Conservation (phyloP, 2,113 vertebrate genomes). For the Pomatostomus ruficeps region DNA sequence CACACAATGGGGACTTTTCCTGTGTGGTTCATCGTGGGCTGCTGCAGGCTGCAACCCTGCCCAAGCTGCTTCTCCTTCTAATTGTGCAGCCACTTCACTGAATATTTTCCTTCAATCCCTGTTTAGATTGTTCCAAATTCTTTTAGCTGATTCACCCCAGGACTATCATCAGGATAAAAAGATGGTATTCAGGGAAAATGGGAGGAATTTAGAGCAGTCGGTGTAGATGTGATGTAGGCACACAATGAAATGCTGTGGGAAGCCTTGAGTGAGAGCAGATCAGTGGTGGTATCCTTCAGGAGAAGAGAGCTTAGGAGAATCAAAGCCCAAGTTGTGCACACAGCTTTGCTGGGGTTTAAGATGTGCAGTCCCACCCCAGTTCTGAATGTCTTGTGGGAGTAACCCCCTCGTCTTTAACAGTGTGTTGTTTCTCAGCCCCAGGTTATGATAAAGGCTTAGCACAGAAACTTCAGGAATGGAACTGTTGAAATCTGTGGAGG, state of each 20-base stretch:
- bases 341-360: neutral
- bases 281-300: neutral
- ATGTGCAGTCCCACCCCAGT: neutral
- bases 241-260: neutral
- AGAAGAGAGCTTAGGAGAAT: neutral
- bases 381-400: neutral
- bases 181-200: neutral
- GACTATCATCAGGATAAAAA: neutral
- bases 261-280: neutral
- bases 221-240: neutral
- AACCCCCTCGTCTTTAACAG: neutral
- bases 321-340: neutral
- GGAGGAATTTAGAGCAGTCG: neutral
- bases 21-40: rapidly evolving
- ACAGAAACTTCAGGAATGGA: neutral
- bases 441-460: neutral
- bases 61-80: neutral
- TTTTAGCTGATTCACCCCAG: neutral
- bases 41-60: neutral
- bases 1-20: neutral
- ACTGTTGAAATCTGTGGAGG: constrained; percentile 42
- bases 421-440: neutral
- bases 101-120: neutral
- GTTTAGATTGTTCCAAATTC: neutral
- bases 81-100: neutral